phyloP scores from a whole-genome alignment of 2,113 vertebrate genomes.

The Hippocampus comes region DNA sequence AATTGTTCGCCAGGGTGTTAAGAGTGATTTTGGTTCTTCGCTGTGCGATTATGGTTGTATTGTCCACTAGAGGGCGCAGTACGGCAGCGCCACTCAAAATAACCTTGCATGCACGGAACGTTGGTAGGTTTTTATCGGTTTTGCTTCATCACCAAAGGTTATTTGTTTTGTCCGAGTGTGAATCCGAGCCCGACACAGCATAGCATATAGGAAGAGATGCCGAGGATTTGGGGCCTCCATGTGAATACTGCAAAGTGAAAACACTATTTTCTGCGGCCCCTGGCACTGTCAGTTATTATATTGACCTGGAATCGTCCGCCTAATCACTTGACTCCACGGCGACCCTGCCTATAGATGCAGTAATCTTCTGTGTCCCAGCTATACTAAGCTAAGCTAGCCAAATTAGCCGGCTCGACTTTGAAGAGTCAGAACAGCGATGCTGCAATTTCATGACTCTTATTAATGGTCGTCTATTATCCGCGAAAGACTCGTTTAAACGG shows the following conservation, averaged over 20 bases:
- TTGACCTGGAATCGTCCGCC: not conserved
- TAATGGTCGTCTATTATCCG: not conserved
- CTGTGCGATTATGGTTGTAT: too few species aligned
- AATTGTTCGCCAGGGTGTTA: too few species aligned
- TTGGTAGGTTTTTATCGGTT: not conserved
- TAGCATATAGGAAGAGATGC: not conserved
- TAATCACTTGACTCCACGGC: not conserved
- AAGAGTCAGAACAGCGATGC: constrained; percentile 23
- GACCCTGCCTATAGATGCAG: constrained; percentile 19
- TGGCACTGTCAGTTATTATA: not conserved
- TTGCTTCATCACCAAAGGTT: not conserved
- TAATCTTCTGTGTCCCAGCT: constrained; percentile 46
- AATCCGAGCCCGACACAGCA: constrained; percentile 15
- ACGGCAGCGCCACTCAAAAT: not conserved
- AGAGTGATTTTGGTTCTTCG: too few species aligned
- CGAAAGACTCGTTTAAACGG: not conserved
- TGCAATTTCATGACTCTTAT: not conserved
- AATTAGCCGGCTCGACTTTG: constrained; percentile 53
- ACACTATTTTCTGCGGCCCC: not conserved
- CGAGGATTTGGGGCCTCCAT: not conserved
- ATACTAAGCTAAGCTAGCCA: constrained; percentile 52
- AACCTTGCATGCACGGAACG: not conserved
- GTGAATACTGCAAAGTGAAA: not conserved
- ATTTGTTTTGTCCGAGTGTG: not conserved
- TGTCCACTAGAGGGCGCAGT: constrained; percentile 40